phyloP scores from a whole-genome alignment of 2,888 invertebrate species.

The Athalia cordata region DNA sequence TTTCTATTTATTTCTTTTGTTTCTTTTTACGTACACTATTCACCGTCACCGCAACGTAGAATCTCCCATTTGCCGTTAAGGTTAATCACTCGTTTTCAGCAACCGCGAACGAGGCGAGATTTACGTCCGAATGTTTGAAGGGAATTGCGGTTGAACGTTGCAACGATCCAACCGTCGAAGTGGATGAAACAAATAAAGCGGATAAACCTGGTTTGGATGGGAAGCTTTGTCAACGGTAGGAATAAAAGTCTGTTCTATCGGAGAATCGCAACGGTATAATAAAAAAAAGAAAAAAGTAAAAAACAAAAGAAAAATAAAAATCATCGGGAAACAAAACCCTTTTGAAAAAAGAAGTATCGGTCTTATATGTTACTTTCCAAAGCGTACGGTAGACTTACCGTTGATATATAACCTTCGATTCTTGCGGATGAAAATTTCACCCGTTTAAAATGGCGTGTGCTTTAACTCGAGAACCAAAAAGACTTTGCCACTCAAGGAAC shows the following conservation, averaged over 20 bases:
- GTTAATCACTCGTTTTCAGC: constrained; percentile 6
- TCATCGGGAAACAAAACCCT: not conserved
- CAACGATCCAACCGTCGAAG: constrained; percentile 1
- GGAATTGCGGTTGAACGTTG: constrained; percentile 3
- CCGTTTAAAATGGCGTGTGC: not conserved
- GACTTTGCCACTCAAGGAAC: constrained; percentile 2
- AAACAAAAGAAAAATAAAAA: not conserved
- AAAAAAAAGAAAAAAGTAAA: not conserved
- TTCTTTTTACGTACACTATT: too few species aligned
- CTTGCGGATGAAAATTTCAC: too few species aligned
- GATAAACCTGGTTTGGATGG: constrained; percentile 5
- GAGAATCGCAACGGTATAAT: too few species aligned
- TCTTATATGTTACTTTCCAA: not conserved
- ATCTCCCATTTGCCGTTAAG: not conserved
- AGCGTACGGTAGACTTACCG: too few species aligned
- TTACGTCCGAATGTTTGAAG: constrained; percentile 17
- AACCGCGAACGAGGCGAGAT: not conserved
- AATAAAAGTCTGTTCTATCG: not conserved
- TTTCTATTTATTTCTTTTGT: too few species aligned
- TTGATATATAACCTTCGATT: too few species aligned
- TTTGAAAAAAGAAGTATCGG: not conserved
- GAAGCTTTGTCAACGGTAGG: constrained; percentile 19
- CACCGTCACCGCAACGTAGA: not conserved
- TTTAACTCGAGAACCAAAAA: constrained; percentile 6
- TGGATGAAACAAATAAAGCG: constrained; percentile 11